Evolutionary conservation across 1,140 invertebrate genomes (phyloP).

Genomic region (Zaprionus africanus): DNA sequence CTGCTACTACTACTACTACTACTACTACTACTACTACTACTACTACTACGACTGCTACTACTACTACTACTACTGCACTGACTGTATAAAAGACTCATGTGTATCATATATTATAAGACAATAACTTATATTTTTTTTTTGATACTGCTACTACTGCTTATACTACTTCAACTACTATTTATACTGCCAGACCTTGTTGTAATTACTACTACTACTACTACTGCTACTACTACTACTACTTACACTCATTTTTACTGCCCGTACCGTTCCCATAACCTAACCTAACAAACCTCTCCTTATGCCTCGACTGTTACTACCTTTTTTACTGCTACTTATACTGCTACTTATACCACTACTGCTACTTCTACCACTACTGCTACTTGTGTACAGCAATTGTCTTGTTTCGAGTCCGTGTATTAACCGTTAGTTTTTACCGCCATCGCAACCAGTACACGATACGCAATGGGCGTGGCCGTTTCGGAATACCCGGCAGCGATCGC

Average conservation of each 20-base stretch:
- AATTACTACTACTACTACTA: neutral
- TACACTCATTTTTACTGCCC: slow-evolving; percentile 18
- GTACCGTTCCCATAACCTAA: slow-evolving; percentile 22
- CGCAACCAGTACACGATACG: slow-evolving; percentile 87
- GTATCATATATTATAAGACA: neutral
- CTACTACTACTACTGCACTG: neutral
- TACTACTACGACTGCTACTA: neutral
- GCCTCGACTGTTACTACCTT: slow-evolving; percentile 14
- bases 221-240: neutral
- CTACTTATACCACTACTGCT: slow-evolving; percentile 7
- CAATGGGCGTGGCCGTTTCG: slow-evolving; percentile 89
- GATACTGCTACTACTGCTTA: neutral
- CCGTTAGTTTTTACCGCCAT: slow-evolving; percentile 31
- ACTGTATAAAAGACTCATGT: neutral
- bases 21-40: slow-evolving; percentile 17
- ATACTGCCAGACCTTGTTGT: neutral
- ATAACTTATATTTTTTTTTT: neutral
- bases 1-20: slow-evolving; percentile 32
- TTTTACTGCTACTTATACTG: slow-evolving; percentile 8
- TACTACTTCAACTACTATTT: neutral
- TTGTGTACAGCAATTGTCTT: slow-evolving; percentile 19
- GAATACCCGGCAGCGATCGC: slow-evolving; percentile 91
- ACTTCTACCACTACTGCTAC: slow-evolving; percentile 33
- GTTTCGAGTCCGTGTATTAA: slow-evolving; percentile 52
- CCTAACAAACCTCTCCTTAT: neutral